These are phyloP conservation scores for Suncus etruscus DNA, from an alignment of 2,113 vertebrate genomes.

Conservation along the genomic window DNA sequence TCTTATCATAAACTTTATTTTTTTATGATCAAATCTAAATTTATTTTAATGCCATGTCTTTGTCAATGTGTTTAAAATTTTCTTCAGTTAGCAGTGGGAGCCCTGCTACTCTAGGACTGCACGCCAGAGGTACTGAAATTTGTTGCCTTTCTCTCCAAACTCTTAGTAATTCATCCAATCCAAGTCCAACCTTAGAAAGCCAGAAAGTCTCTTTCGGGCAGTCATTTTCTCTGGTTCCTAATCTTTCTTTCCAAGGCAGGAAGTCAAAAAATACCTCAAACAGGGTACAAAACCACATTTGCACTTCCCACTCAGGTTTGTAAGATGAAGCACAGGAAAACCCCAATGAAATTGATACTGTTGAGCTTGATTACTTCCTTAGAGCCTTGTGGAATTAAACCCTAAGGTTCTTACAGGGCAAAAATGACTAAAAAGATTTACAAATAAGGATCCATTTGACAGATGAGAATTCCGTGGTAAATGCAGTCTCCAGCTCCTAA, in stretches of 20 bases:
- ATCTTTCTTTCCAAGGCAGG: conserved; percentile 72
- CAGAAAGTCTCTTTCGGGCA: conserved; percentile 64
- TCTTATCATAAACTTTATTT: no score
- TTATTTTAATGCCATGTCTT: conserved; percentile 80
- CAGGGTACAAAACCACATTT: conserved; percentile 62
- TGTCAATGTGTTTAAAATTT: conserved; percentile 79
- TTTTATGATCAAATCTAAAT: conserved; percentile 80
- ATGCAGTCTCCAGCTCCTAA: conserved; percentile 65
- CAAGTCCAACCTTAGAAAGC: conserved; percentile 80
- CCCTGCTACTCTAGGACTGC: conserved; percentile 72
- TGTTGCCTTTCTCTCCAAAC: conserved; percentile 61
- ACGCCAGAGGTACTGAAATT: conserved; percentile 72
- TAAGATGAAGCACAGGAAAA: conserved; percentile 56
- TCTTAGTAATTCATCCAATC: conserved; percentile 74
- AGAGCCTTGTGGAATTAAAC: conserved; percentile 31
- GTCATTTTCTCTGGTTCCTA: conserved; percentile 72
- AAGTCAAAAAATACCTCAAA: conserved; percentile 67
- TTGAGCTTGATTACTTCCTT: conserved; percentile 58
- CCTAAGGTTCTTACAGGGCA: conserved; percentile 40
- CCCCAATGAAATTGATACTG: conserved; percentile 26
- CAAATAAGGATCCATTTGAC: conserved; percentile 63
- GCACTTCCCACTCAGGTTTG: conserved; percentile 65
- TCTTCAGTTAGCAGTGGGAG: conserved; percentile 69
- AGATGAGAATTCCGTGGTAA: conserved; percentile 67
- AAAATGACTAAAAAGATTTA: conserved; percentile 70